Conservation (phyloP, 1,140 invertebrate genomes). For the Drosophila teissieri region DNA sequence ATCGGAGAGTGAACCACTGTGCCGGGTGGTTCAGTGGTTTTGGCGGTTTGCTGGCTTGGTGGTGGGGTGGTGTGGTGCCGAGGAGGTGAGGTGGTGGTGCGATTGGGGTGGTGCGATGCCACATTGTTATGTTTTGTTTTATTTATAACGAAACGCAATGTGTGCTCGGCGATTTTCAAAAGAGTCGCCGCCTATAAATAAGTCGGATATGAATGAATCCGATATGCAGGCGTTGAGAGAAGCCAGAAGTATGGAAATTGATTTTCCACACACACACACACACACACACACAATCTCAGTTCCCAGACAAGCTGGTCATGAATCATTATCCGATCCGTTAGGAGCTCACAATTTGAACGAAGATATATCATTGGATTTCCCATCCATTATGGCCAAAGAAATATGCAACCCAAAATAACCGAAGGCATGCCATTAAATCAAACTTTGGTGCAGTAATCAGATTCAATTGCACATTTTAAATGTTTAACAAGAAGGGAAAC, state of each 20-base stretch:
- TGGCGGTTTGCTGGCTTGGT: not conserved
- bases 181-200: slow-evolving; percentile 53
- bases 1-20: slow-evolving; percentile 32
- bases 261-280: slow-evolving; percentile 13
- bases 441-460: not conserved
- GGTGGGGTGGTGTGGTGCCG: too few species aligned
- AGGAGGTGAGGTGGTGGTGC: not conserved
- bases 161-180: slow-evolving; percentile 25
- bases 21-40: not conserved
- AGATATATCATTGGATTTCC: slow-evolving; percentile 3
- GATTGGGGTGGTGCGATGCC: slow-evolving; percentile 3
- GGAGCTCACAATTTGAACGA: not conserved
- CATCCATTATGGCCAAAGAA: not conserved
- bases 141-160: slow-evolving; percentile 44
- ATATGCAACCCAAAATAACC: not conserved
- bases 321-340: slow-evolving; percentile 27
- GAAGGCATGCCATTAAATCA: not conserved
- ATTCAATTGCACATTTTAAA: not conserved
- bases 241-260: slow-evolving; percentile 22
- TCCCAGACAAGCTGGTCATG: not conserved
- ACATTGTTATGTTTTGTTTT: slow-evolving; percentile 47
- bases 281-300: too few species aligned
- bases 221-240: slow-evolving; percentile 31
- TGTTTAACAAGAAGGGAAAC: not conserved
- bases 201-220: slow-evolving; percentile 52